Percentiles rank a stretch among this genome's conserved stretches.
Evolutionary conservation across 2,797 vertebrate genomes (phyloP).

Genomic region (Sebastiscus albofasciatus): DNA sequence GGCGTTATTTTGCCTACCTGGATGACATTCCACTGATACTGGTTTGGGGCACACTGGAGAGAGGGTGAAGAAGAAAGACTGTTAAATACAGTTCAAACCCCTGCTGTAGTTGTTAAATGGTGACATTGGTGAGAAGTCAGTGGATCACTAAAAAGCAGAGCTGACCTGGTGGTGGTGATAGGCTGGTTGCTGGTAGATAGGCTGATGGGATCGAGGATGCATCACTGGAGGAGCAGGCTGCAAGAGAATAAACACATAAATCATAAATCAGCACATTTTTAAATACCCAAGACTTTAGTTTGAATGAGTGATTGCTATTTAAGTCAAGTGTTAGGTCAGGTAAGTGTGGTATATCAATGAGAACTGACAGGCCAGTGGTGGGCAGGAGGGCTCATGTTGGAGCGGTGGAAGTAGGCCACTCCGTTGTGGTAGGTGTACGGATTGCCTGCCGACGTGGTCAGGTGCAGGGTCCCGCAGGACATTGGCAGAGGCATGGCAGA

Average conservation of each 20-base stretch:
- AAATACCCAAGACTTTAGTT: neutral
- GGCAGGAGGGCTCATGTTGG: conserved; percentile 72
- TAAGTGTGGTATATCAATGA: neutral
- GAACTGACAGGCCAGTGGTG: conserved; percentile 85
- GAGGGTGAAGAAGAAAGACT: neutral
- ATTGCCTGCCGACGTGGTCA: conserved; percentile 86
- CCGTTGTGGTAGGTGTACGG: conserved; percentile 89
- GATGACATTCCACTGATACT: conserved; percentile 27
- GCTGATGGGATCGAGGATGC: conserved; percentile 74
- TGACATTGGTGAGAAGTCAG: neutral
- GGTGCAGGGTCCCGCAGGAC: conserved; percentile 76
- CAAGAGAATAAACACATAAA: neutral
- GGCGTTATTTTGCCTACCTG: conserved; percentile 25
- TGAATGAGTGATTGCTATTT: neutral
- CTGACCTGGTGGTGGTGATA: conserved; percentile 88
- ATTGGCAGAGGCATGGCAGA: conserved; percentile 72
- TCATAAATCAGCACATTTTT: neutral
- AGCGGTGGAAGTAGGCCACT: conserved; percentile 87
- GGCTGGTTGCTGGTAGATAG: conserved; percentile 82
- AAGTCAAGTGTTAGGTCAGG: too few species aligned
- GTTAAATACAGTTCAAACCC: neutral
- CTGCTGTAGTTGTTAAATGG: neutral
- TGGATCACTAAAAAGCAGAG: neutral
- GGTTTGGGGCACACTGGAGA: conserved; percentile 17
- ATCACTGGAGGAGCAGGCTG: conserved; percentile 80